phyloP scores from a whole-genome alignment of 2,797 vertebrate species.

The Melopsittacus undulatus region DNA sequence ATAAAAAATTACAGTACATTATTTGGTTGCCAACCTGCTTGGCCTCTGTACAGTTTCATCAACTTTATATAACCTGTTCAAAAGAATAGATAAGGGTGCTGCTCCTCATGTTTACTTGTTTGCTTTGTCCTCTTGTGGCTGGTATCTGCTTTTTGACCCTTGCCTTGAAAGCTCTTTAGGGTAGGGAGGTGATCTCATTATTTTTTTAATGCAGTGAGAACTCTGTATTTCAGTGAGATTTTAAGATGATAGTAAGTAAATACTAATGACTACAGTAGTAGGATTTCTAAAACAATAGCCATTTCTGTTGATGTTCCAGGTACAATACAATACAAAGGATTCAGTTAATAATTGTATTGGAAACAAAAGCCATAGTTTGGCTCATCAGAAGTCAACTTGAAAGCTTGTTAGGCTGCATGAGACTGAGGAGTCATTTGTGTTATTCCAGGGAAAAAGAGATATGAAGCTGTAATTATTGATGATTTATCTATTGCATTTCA shows the following conservation, averaged over 20 bases:
- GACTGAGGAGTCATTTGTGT: neutral
- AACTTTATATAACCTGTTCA: neutral
- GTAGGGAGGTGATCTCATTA: neutral
- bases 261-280: neutral
- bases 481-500: constrained; percentile 2
- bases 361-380: neutral
- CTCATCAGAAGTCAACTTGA: neutral
- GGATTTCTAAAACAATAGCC: neutral
- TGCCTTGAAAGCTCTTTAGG: neutral
- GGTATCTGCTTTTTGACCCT: neutral
- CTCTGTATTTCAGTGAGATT: neutral
- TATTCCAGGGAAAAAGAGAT: neutral
- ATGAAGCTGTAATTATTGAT: neutral
- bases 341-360: neutral
- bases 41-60: neutral
- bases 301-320: neutral
- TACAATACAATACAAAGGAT: neutral
- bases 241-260: neutral
- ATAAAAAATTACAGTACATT: neutral
- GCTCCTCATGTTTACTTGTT: neutral
- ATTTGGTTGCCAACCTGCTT: neutral
- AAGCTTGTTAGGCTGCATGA: neutral
- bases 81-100: neutral
- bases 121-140: neutral
- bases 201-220: neutral